Conservation (phyloP, 1,140 invertebrate genomes). For the Homalodisca vitripennis region DNA sequence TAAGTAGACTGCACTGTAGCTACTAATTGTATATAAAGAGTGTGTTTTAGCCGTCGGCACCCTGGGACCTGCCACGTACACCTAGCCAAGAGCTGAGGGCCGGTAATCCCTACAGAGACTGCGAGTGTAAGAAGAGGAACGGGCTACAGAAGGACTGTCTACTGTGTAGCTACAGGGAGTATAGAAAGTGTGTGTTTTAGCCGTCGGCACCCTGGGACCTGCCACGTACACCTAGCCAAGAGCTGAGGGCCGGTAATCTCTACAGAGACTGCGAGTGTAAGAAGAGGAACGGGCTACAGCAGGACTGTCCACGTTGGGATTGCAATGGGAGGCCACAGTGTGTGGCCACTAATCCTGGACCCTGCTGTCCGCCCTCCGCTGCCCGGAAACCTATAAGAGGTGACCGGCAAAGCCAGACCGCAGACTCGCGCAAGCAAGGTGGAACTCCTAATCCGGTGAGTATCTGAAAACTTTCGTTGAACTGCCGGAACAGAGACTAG, state of each 20-base stretch:
- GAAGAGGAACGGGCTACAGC: background rate
- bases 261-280: background rate
- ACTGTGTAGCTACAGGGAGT: too few species aligned
- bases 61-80: slow-evolving; percentile 7
- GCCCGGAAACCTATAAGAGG: background rate
- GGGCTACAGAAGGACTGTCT: slow-evolving; percentile 9
- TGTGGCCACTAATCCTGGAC: slow-evolving; percentile 4
- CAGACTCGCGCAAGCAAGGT: too few species aligned
- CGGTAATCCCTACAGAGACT: background rate
- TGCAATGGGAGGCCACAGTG: background rate
- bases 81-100: background rate
- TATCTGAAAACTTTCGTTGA: too few species aligned
- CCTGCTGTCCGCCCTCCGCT: background rate
- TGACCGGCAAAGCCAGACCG: too few species aligned
- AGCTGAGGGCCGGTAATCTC: background rate
- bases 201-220: slow-evolving; percentile 11
- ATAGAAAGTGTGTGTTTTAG: too few species aligned
- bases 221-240: slow-evolving; percentile 3
- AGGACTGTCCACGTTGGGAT: slow-evolving; percentile 13
- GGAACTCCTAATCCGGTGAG: too few species aligned
- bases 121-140: background rate
- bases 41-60: slow-evolving; percentile 14
- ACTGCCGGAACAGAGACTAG: too few species aligned
- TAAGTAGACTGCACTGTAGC: too few species aligned
- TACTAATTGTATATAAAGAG: too few species aligned